Percentiles rank a stretch among this genome's conserved stretches.
phyloP scores from a whole-genome alignment of 1,140 invertebrate genomes.

The Choristoneura fumiferana region DNA sequence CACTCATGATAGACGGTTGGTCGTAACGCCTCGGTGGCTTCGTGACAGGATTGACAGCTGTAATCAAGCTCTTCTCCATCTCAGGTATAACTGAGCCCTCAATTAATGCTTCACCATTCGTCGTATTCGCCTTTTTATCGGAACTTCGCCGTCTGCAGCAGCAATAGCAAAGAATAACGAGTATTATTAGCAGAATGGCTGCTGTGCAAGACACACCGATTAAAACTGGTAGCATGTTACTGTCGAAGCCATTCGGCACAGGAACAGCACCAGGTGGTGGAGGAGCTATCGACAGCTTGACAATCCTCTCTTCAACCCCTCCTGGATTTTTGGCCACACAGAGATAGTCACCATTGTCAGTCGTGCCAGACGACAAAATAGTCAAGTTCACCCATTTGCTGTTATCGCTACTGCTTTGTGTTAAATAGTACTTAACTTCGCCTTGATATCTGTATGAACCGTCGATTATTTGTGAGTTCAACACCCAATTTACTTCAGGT shows the following conservation, averaged over 20 bases:
- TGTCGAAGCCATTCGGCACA: conserved; percentile 64
- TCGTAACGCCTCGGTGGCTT: conserved; percentile 87
- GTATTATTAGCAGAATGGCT: conserved; percentile 81
- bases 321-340: conserved; percentile 92
- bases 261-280: conserved; percentile 68
- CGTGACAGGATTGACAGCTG: conserved; percentile 88
- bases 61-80: conserved; percentile 89
- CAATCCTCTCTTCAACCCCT: conserved; percentile 87
- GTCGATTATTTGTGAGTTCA: conserved; percentile 81
- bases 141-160: conserved; percentile 80
- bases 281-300: conserved; percentile 82
- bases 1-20: conserved; percentile 82
- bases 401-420: conserved; percentile 51
- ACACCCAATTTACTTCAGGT: conserved; percentile 87
- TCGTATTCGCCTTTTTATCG: conserved; percentile 79
- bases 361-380: conserved; percentile 82
- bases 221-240: conserved; percentile 73
- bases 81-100: conserved; percentile 82
- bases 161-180: conserved; percentile 83
- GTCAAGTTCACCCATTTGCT: conserved; percentile 88
- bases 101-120: conserved; percentile 81
- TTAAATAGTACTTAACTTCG: conserved; percentile 60
- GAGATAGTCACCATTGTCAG: conserved; percentile 93
- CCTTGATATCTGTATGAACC: conserved; percentile 78
- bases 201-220: conserved; percentile 77